Base-by-base conservation (phyloP, 2,797 vertebrate species). In the Myripristis jacobus region DNA sequence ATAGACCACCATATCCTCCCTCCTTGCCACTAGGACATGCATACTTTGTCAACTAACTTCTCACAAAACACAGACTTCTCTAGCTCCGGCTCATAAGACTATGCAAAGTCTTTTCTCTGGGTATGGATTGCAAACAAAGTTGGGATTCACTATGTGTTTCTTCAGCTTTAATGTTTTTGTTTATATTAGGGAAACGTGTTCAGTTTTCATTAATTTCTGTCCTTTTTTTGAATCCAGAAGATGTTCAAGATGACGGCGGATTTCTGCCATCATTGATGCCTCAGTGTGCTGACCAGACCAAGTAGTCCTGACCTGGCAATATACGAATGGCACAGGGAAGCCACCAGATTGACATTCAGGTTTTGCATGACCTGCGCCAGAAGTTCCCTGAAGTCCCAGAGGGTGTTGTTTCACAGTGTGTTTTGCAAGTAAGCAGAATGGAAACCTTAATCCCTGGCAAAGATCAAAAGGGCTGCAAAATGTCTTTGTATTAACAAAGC, bases 291-390 rank as follows among this genome's bases (percentile, higher is more conserved):
- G 94, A 90, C 90, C 91, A 88, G 90, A 94, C 78, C 72, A 82
- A 94, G 80, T 92, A 90, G 89, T 95, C 94, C 93, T 93, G 92
- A 96, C 91, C 92, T 93, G 97, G 96, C 94, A 95, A 91, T 92
- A 96, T 93, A 98, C 98, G 98, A 99, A 99, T 99, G 98, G 98
- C 97, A 96, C 97, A 99, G 95, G 96, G 96, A 98, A 98, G 95
- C 95, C 96, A 98, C 89, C 96, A 96, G 94, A 98, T 99, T 97
- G 96, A 99, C 94, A 96, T 94, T 96, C 96, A 97, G 96, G 96
- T 99, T 99, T 97, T 99, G 94, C 96, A 97, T 94, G 96, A 98
- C 95, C 97, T 99, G 96, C 95, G 95, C 86, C 96, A 98, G 92
- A 98, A 97, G 95, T 99, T 99, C 92, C 98, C 98, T 85, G 96